Evolutionary conservation across 2,888 invertebrate species (phyloP).

Genomic region (Mongoloraphidia duomilia): DNA sequence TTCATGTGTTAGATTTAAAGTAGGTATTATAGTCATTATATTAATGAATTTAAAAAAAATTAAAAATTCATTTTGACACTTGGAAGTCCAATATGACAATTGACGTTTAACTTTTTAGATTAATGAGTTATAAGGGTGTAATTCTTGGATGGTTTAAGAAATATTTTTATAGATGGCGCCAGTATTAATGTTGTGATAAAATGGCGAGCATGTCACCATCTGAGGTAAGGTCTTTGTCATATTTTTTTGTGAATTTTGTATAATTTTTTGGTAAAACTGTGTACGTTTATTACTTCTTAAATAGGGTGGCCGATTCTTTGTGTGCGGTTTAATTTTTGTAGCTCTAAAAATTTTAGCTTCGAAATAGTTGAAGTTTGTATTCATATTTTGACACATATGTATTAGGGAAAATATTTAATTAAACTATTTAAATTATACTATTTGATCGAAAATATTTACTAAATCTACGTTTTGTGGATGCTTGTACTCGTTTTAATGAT

Average conservation of each 20-base stretch:
- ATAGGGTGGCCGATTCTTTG: background rate
- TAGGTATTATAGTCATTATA: too few relatives aligned
- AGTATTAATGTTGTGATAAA: constrained; percentile 31
- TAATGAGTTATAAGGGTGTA: background rate
- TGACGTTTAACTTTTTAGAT: background rate
- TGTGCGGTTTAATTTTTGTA: too few relatives aligned
- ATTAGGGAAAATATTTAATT: background rate
- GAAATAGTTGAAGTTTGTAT: background rate
- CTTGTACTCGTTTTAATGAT: too few relatives aligned
- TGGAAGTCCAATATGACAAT: background rate
- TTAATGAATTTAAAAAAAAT: too few relatives aligned
- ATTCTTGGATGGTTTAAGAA: background rate
- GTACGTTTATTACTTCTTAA: background rate
- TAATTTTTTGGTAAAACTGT: constrained; percentile 5
- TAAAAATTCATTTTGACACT: background rate
- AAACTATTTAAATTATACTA: background rate
- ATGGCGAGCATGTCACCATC: constrained; percentile 65
- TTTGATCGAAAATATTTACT: too few relatives aligned
- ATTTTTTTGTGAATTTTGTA: constrained; percentile 20
- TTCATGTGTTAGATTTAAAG: too few relatives aligned
- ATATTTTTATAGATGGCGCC: background rate
- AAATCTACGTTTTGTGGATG: too few relatives aligned
- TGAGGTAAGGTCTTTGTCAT: constrained; percentile 39
- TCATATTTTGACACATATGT: background rate
- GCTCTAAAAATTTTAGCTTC: too few relatives aligned